Evolutionary conservation across 2,797 vertebrate species (phyloP).

Genomic region (Melanotaenia pygmaea): DNA sequence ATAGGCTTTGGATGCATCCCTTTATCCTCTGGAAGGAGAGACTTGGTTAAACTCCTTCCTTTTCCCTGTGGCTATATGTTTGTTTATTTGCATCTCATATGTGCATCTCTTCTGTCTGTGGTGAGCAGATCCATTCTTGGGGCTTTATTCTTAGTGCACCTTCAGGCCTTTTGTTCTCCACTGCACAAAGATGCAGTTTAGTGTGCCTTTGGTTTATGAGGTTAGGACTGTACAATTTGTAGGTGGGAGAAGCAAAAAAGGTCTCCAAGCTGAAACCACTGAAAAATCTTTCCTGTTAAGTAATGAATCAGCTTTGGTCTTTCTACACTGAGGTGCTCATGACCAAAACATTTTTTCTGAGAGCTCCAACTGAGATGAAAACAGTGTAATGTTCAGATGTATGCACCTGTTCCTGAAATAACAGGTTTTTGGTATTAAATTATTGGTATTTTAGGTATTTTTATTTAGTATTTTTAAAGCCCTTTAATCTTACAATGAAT

Average conservation of each 20-base stretch:
- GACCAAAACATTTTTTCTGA: neutral
- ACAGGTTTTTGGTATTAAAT: neutral
- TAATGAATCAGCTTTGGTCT: neutral
- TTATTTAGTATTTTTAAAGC: neutral
- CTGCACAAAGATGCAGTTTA: neutral
- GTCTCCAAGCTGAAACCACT: neutral
- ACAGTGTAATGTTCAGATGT: neutral
- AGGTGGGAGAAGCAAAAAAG: conserved; percentile 22
- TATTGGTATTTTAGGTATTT: neutral
- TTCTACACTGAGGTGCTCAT: neutral
- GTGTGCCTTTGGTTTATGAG: conserved; percentile 28
- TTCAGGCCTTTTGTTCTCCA: conserved; percentile 52
- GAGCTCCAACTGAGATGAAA: neutral
- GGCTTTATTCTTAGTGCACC: conserved; percentile 54
- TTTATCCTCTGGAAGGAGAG: conserved; percentile 73
- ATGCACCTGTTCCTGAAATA: neutral
- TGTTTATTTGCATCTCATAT: conserved; percentile 36
- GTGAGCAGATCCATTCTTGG: conserved; percentile 62
- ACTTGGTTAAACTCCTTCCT: conserved; percentile 71
- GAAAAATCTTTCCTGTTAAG: neutral
- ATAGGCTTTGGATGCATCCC: conserved; percentile 72
- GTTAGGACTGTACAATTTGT: conserved; percentile 9
- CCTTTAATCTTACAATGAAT: neutral
- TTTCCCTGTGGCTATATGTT: conserved; percentile 58
- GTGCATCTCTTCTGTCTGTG: conserved; percentile 68